A percentile compares a stretch with the other conserved stretches of the same genome.
Conservation (phyloP, 2,888 invertebrate species). For the Sericinus montela region DNA sequence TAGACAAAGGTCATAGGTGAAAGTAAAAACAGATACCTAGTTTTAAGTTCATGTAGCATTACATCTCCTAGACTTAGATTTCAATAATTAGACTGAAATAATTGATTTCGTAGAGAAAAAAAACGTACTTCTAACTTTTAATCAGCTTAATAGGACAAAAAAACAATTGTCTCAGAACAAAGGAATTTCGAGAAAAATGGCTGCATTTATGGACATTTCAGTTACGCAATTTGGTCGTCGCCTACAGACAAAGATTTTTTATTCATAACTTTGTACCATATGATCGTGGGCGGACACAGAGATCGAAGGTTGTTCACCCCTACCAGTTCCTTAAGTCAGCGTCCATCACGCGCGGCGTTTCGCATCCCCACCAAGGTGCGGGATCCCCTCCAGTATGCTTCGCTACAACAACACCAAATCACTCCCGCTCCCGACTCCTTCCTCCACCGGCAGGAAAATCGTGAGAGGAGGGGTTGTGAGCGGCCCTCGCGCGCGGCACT, state of each 20-base stretch:
- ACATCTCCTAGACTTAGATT: no score
- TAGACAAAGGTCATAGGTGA: no score
- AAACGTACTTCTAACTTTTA: no score
- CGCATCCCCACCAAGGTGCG: slow-evolving; percentile 77
- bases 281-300: slow-evolving; percentile 53
- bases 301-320: slow-evolving; percentile 75
- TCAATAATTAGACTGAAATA: no score
- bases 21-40: no score
- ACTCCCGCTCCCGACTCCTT: slow-evolving; percentile 77
- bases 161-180: background rate
- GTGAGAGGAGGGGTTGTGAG: slow-evolving; percentile 74
- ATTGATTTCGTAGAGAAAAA: no score
- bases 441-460: slow-evolving; percentile 70
- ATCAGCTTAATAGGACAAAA: no score
- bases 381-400: slow-evolving; percentile 76
- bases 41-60: no score
- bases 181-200: slow-evolving; percentile 3
- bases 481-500: slow-evolving; percentile 56
- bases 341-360: slow-evolving; percentile 58
- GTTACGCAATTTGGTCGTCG: slow-evolving; percentile 55
- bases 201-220: slow-evolving; percentile 28
- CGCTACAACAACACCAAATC: slow-evolving; percentile 64
- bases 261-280: slow-evolving; percentile 38
- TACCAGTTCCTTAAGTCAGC: slow-evolving; percentile 65
- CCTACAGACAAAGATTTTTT: slow-evolving; percentile 29